Evolutionary conservation across 2,797 vertebrate species (phyloP), one percentile per base, ranked within the genome.

Genomic region (Melanotaenia trifasciata): DNA sequence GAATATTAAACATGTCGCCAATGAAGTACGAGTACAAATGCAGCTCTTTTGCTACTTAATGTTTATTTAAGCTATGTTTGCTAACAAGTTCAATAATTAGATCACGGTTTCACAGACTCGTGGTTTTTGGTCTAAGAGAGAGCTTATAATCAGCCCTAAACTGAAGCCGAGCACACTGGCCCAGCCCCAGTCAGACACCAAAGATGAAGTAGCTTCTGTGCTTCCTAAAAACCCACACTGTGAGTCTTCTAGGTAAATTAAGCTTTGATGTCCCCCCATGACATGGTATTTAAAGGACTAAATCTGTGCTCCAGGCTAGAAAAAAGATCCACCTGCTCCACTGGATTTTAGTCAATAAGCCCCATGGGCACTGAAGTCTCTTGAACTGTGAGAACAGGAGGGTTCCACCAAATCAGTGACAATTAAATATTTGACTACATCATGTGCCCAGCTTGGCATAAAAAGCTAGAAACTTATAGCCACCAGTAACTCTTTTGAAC

Each of bases 211-310:
- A 14, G 56, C 32, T 28, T 64, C 36, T 54, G 2, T 47, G 35
- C 66, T 58, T 56, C 63, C 45, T 82, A 30, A 54, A 74, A 82
- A 81, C 59, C 67, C 58, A n/a, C 38, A 70, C 51, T 30, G 70
- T 9, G 20, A 58, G 68, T 72, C 58, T 40, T 47, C 81, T 75
- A 71, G 58, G 70, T 84, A 67, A 70, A 84, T 84, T 78, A 76
- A 66, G 64, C 57, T 78, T 50, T 72, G 26, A 47, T 38, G 32
- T 59, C 38, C 51, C 40, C 1, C 61, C n/a, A 28, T 59, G 64
- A 43, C 78, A 57, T 79, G 59, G 58, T 62, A 80, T 79, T 82
- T 82, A 77, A 66, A 73, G 68, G 70, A 77, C 67, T 64, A 30
- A 43, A 80, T 69, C 72, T 71, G 59, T 69, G 43, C 70, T 35